Base-by-base conservation (phyloP, 2,888 invertebrate genomes). In the Laothoe populi region DNA sequence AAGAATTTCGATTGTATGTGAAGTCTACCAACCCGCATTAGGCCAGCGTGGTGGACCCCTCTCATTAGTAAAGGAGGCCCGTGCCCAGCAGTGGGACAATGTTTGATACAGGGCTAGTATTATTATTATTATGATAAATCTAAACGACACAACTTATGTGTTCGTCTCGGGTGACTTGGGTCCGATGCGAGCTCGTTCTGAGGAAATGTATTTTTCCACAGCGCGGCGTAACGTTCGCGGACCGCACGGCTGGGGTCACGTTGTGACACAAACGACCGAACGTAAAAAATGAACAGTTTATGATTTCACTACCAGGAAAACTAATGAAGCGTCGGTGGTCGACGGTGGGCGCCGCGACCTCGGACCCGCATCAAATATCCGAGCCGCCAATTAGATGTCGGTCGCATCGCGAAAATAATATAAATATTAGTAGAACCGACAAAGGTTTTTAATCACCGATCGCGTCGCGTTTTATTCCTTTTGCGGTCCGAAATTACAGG, bases 371-470 rank as follows among this genome's bases (percentile, higher is more conserved):
- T 87, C 86, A 88, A 81, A 86, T 79, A 84, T 85, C 84, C 82
- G 84, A 83, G 80, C 84, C 75, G 74, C 91, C 92, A 91, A 92
- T 92, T 92, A 92, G 90, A 92, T 90, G 90, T 90, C 89, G 90
- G 86, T 76, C 90, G 87, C 85, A 87, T 88, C 85, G 90, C 89
- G 87, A 91, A 90, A 91, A 92, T 81, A 81, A 81, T 92, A 92
- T 92, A 92, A 92, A 92, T 92, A 92, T 92, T 92, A 92, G 92
- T 92, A 92, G 92, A 92, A 90, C 92, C 92, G 92, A 92, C 92
- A 92, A 92, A 92, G 91, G 91, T 90, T 92, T 91, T 91, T 92
- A 92, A 92, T 92, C 92, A 91, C 90, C 88, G 84, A 92, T 92
- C 90, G 83, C 83, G 81, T 84, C 87, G 81, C 83, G 82, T 90